Evolutionary conservation across 1,140 invertebrate genomes (phyloP), one percentile per base, ranked within the genome.

Genomic region (Magallana angulata): DNA sequence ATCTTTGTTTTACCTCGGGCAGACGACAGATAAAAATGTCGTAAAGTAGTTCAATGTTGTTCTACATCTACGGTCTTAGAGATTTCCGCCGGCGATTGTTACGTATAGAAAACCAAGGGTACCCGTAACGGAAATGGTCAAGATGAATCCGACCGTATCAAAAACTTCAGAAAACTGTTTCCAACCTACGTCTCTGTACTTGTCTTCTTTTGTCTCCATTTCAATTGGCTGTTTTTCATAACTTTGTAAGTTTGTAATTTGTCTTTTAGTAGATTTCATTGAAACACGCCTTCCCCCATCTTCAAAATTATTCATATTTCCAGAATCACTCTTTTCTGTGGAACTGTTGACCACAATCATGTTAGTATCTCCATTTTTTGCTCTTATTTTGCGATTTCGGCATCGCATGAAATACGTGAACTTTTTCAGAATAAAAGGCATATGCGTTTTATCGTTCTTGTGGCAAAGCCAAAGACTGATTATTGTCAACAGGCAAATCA

Each of bases 401-500:
- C 24, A 76, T 5, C 14, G 24, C 18, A 76, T 11, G 24, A 30
- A 36, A 76, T 9, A 24, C 6, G 68, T 30, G 24, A 76, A 76
- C 68, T 76, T 76, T 30, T 76, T 76, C 68, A 76, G 24, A 76
- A 30, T 30, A 7, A 82, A 1, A 4, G 81, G 81, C 24, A 82
- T 58, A 36, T 16, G 57, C 5, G 57, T 24, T 5, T 82, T 57
- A 7, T 57, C 81, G n/a, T 71, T 60, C 59, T 85, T 86, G 57
- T 86, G 85, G n/a, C 80, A 71, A n/a, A 86, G 57, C 16, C 18
- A 76, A 2, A 86, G 36, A 16, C 85, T 76, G 18, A 86, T 24
- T 57, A 86, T 80, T 11, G 85, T 86, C 14, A 18, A 56, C 12
- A 86, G 68, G 36, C 85, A 86, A 76, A 86, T 86, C 12, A 57